phyloP scores from a whole-genome alignment of 2,888 invertebrate genomes.

The Mythimna pallens region DNA sequence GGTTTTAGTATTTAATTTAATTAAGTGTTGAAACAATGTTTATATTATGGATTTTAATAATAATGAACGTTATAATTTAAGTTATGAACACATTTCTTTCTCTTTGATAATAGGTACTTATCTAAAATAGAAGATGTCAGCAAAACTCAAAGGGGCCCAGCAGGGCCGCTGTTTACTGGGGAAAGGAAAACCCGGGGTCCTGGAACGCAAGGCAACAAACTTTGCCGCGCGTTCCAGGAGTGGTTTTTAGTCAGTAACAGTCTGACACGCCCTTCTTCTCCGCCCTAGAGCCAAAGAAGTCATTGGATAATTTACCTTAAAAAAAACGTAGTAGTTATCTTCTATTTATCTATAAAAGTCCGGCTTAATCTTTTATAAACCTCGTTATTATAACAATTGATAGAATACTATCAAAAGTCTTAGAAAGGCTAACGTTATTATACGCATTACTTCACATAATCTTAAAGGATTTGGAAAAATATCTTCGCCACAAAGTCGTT shows the following conservation, averaged over 20 bases:
- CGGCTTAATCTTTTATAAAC: background rate
- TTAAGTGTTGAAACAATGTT: background rate
- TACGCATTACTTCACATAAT: constrained; percentile 42
- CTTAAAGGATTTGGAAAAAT: constrained; percentile 34
- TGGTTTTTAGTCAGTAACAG: too few relatives aligned
- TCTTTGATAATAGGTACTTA: background rate
- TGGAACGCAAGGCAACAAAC: too few relatives aligned
- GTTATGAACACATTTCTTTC: background rate
- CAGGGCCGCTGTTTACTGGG: too few relatives aligned
- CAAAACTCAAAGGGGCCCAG: too few relatives aligned
- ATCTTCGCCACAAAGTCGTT: constrained; percentile 14
- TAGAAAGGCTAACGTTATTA: constrained; percentile 23
- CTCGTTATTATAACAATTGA: constrained; percentile 17
- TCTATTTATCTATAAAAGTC: background rate
- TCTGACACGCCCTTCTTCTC: too few relatives aligned
- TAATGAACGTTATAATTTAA: background rate
- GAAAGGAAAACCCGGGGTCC: too few relatives aligned
- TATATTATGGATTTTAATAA: constrained; percentile 1
- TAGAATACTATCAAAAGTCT: constrained; percentile 24
- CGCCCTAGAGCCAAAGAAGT: too few relatives aligned
- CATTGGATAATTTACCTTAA: too few relatives aligned
- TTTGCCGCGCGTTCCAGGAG: too few relatives aligned
- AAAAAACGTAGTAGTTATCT: too few relatives aligned
- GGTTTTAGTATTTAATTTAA: constrained; percentile 16
- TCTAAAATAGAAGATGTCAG: too few relatives aligned